A percentile compares a stretch with the other conserved stretches of the same genome.
Conservation (phyloP, 2,113 vertebrate species). For the Saguinus midas region DNA sequence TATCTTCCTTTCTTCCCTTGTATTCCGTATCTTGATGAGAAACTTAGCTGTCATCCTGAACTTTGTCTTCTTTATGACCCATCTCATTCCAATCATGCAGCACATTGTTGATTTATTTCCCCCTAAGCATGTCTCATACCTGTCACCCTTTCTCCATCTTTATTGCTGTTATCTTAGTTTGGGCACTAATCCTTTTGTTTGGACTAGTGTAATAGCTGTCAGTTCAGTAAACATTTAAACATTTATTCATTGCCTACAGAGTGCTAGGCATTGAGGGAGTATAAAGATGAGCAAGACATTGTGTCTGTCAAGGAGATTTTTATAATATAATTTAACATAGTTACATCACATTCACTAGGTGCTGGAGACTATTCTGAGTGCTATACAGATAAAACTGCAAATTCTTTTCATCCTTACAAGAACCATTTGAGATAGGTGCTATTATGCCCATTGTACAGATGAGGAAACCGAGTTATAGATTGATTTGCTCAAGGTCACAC, state of each 20-base stretch:
- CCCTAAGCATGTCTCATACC: neutral
- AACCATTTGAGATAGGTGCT: neutral
- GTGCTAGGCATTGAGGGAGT: neutral
- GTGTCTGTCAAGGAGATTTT: neutral
- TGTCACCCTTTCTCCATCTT: neutral
- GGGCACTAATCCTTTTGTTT: neutral
- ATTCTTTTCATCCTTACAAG: neutral
- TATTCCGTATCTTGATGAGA: neutral
- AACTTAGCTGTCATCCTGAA: neutral
- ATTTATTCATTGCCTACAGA: neutral
- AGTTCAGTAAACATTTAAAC: neutral
- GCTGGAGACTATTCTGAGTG: neutral
- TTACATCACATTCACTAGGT: neutral
- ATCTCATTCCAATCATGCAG: neutral
- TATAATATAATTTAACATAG: neutral
- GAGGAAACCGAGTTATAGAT: neutral
- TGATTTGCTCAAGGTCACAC: neutral
- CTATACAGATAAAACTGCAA: neutral
- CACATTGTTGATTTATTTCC: neutral
- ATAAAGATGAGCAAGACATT: neutral
- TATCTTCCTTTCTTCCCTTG: neutral
- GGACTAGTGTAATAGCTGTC: neutral
- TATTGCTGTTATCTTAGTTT: neutral
- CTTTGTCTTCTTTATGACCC: neutral
- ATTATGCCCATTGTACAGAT: neutral